phyloP scores from a whole-genome alignment of 2,113 vertebrate genomes.

The Sceloporus undulatus region DNA sequence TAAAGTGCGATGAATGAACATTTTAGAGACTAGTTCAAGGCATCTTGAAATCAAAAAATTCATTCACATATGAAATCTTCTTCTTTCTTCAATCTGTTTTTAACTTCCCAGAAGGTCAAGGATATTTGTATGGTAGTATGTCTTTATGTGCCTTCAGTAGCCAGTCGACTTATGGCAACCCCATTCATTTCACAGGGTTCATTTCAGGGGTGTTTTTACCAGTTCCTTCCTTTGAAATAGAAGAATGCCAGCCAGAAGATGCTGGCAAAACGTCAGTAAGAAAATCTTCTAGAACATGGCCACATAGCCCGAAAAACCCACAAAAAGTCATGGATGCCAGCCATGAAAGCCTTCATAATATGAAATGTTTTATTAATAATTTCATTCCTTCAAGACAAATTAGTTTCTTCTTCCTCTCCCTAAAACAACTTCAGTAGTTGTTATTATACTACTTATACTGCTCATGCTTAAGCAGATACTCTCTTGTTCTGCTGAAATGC shows the following conservation, averaged over 20 bases:
- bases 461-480: neutral
- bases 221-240: no score
- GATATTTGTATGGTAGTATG: neutral
- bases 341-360: no score
- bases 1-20: neutral
- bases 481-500: neutral
- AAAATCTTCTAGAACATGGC: no score
- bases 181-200: no score
- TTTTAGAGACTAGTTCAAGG: neutral
- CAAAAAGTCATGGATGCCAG: no score
- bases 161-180: no score
- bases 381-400: neutral
- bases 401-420: neutral
- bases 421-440: neutral
- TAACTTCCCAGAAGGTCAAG: neutral
- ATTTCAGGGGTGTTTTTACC: no score
- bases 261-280: no score
- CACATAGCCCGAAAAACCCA: no score
- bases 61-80: slow-evolving; percentile 5
- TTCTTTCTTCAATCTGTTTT: slow-evolving; percentile 11
- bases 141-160: no score
- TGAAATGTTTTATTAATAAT: neutral
- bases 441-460: neutral
- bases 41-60: neutral
- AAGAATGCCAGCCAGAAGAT: no score